Evolutionary conservation across 2,888 invertebrate species (phyloP), one percentile per base, ranked within the genome.

Genomic region (Trilocha varians): DNA sequence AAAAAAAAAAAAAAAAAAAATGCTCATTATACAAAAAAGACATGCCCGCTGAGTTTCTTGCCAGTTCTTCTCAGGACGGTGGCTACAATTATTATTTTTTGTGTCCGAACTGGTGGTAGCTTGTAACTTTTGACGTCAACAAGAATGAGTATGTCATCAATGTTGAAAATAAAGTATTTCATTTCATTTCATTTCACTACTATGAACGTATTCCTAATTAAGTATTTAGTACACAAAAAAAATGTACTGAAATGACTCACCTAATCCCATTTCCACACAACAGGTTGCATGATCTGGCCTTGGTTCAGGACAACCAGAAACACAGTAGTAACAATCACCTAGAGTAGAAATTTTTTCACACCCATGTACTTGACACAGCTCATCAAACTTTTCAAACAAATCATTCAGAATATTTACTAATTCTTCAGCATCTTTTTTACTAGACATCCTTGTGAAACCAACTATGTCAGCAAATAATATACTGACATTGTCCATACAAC

Each of bases 391-490:
- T 67, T 97, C 98, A 78, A 99, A 99, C 44, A 99, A 86, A 79
- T 98, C 97, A 75, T 98, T 98, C 43, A 99, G 87, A 64, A 99
- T 94, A 64, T 93, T 95, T 9, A 99, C 98, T 57, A 99, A 87
- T 76, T 97, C 95, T 75, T 97, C 97, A 42, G 98, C 98, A 56
- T 93, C 95, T 83, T 98, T 99, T 59, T 95, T 97, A 52, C 97
- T 96, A 43, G 96, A 95, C 97, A 98, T 98, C 68, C 92, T 93
- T 0, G 98, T 99, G 74, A 99, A 99, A 32, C 98, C 98, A 15
- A 98, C 98, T 63, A 99, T 98, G 71, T 99, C 98, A 17, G 98
- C 98, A 72, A 98, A 98, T 37, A 99, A 82, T 62, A 99, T 98
- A 78, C 96, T 96, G 36, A 98, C 98, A 70, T 97, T 92, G 53